Percentiles rank a stretch among this genome's conserved stretches.
Conservation (phyloP, 2,797 vertebrate genomes). For the Fratercula arctica region DNA sequence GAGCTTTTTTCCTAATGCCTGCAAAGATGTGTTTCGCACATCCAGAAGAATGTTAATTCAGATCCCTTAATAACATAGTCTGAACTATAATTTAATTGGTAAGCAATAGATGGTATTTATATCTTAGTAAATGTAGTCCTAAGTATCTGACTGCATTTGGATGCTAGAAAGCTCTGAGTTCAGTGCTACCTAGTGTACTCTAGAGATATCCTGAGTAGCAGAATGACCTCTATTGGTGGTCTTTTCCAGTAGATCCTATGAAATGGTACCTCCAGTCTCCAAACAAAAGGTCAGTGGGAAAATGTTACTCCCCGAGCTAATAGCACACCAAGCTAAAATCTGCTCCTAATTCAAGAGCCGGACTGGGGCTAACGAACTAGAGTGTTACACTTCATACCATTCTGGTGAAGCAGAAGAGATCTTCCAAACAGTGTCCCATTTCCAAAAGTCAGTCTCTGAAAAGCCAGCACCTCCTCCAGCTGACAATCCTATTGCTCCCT, state of each 20-base stretch:
- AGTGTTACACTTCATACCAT: background rate
- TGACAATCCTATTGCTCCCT: background rate
- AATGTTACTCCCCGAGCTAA: background rate
- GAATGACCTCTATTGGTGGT: background rate
- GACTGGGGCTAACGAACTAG: background rate
- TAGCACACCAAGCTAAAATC: background rate
- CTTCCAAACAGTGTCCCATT: background rate
- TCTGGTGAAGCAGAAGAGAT: background rate
- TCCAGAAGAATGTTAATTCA: conserved; percentile 5
- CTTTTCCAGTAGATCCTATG: background rate
- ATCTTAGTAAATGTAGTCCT: background rate
- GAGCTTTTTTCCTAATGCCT: background rate
- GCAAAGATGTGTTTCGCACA: background rate
- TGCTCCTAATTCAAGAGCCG: background rate
- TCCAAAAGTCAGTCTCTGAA: background rate
- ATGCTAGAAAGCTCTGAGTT: background rate
- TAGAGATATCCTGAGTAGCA: background rate
- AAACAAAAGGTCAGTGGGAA: background rate
- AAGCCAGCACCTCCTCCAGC: background rate
- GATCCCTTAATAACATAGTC: background rate
- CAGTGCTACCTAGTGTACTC: background rate
- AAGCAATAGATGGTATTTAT: conserved; percentile 8
- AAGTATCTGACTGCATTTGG: background rate
- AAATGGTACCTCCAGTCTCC: background rate
- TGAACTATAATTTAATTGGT: background rate